phyloP scores from a whole-genome alignment of 2,113 vertebrate species.

The Barbus barbus region DNA sequence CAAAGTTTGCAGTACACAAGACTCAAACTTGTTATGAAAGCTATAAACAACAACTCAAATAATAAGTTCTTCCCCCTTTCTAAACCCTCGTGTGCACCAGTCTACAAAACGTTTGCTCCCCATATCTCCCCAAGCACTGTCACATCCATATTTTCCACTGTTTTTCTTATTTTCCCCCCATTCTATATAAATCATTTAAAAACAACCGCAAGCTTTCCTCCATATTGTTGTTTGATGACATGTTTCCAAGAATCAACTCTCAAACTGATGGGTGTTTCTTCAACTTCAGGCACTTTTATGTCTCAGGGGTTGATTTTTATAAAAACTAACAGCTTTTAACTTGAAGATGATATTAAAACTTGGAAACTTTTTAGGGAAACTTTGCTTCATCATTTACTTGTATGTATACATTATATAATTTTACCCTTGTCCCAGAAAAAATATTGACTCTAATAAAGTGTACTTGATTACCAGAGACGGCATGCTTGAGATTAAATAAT shows the following conservation, averaged over 20 bases:
- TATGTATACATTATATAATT: background rate
- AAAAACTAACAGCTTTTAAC: background rate
- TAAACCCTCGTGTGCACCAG: background rate
- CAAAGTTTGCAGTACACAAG: background rate
- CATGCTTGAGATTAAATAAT: background rate
- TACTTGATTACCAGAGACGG: background rate
- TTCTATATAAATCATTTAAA: background rate
- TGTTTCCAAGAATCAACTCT: background rate
- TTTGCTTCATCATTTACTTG: constrained; percentile 5
- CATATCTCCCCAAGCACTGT: background rate
- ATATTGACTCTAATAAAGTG: background rate
- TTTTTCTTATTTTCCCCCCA: background rate
- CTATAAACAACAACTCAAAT: background rate
- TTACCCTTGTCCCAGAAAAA: background rate
- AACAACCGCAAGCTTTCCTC: constrained; percentile 8
- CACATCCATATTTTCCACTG: background rate
- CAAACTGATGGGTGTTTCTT: constrained; percentile 11
- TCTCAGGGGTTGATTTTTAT: background rate
- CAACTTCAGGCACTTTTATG: background rate
- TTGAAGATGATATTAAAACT: background rate
- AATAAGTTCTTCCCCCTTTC: background rate
- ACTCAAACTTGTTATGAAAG: background rate
- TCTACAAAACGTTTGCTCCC: background rate
- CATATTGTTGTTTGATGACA: constrained; percentile 12
- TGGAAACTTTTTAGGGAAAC: background rate